Conservation (phyloP, 2,888 invertebrate genomes). For the Gymnosoma rotundatum region DNA sequence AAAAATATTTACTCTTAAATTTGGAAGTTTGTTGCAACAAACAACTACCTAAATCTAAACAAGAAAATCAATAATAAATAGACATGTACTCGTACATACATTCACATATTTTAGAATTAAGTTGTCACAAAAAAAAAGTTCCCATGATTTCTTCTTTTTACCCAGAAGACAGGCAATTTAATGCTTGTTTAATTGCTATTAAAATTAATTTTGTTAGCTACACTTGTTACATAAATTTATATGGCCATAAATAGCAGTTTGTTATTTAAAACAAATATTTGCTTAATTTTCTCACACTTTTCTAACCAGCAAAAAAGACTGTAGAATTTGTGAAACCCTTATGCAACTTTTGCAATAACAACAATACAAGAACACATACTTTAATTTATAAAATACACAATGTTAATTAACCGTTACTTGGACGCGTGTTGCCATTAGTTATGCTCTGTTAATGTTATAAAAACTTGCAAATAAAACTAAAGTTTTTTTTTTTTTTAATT, state of each 20-base stretch:
- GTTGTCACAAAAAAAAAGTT: constrained; percentile 18
- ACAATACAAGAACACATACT: not conserved
- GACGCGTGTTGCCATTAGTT: constrained; percentile 64
- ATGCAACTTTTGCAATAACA: not conserved
- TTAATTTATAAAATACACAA: constrained; percentile 11
- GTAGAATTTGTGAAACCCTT: not conserved
- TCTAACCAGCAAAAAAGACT: not conserved
- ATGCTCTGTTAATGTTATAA: constrained; percentile 22
- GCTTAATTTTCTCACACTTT: constrained; percentile 56
- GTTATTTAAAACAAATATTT: constrained; percentile 57
- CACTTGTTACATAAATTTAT: constrained; percentile 56
- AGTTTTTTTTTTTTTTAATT: not conserved
- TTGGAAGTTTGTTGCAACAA: not conserved
- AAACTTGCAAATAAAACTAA: constrained; percentile 32
- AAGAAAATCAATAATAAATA: not conserved
- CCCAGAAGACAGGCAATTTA: constrained; percentile 21
- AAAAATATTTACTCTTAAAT: not conserved
- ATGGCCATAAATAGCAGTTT: constrained; percentile 24
- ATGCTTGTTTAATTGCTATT: constrained; percentile 52
- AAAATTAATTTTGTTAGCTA: constrained; percentile 57
- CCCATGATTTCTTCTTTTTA: not conserved
- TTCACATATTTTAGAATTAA: not conserved
- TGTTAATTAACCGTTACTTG: constrained; percentile 64
- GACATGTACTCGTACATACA: too few relatives aligned
- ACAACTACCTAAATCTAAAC: not conserved